These are phyloP conservation scores for Okapia johnstoni DNA, from an alignment of 2,113 vertebrate genomes.

Conservation along the genomic window DNA sequence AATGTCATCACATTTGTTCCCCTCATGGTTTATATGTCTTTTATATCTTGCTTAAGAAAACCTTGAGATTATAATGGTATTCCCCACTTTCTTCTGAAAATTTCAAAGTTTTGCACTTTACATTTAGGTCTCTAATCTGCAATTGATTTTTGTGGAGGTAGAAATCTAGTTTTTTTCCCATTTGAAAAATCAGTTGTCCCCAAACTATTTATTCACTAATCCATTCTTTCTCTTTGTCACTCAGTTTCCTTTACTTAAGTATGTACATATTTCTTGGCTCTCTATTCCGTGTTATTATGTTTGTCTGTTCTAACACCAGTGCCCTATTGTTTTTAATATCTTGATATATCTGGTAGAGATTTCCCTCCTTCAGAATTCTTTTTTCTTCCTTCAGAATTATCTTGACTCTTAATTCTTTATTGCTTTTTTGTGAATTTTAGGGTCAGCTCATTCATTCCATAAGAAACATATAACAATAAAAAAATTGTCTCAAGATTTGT, in stretches of 20 bases:
- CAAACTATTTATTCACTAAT: not conserved
- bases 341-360: not conserved
- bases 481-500: not conserved
- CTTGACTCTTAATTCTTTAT: not conserved
- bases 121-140: not conserved
- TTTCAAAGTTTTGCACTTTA: not conserved
- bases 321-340: not conserved
- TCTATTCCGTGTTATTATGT: not conserved
- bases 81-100: not conserved
- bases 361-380: not conserved
- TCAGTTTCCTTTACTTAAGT: not conserved
- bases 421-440: not conserved
- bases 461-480: not conserved
- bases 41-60: not conserved
- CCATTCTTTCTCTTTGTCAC: not conserved
- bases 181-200: not conserved
- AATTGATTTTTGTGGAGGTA: not conserved
- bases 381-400: not conserved
- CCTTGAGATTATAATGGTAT: not conserved
- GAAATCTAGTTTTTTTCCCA: not conserved
- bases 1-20: not conserved
- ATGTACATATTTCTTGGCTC: not conserved
- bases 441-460: not conserved
- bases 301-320: not conserved
- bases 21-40: not conserved